Base-by-base conservation (phyloP, 1,140 invertebrate species). In the Meteorus sp. region DNA sequence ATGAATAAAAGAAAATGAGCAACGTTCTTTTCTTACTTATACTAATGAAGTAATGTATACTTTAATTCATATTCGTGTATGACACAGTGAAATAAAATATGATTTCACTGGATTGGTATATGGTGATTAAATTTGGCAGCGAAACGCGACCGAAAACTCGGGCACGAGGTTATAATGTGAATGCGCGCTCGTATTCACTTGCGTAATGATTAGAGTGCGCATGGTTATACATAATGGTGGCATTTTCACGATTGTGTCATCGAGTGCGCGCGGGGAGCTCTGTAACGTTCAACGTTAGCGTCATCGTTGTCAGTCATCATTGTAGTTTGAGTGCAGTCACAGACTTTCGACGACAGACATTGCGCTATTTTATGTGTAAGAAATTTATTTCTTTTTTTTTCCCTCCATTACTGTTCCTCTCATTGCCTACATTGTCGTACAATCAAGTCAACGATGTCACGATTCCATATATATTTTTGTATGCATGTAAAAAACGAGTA, bases 191-290 rank as follows among this genome's bases (percentile, higher is more conserved):
- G 37, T 41, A 52, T 29, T 9, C n/a, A n/a, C 51, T 55, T 39
- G 50, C 60, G 50, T 59, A 48, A 41, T 47, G 33, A 13, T 43
- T 48, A 66, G 61, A 41, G 41, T 37, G 54, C 56, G 64, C 37
- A 47, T 59, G 20, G 41, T 54, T 44, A 44, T 55, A 64, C 72
- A 69, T 72, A 74, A 75, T 69, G 63, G 65, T 73, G 66, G 70
- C 67, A 73, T 73, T 75, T 75, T 74, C 72, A 66, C 66, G 70
- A 73, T 75, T 75, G 72, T 74, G 73, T 73, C 73, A 75, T 71
- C 65, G 62, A 15, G n/a, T 19, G 25, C 20, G 20, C 43, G 25
- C 17, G 25, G 44, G 35, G 39, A 56, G 53, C 20, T 27, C n/a
- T 15, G 41, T 27, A n/a, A n/a, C n/a, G n/a, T n/a, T n/a, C n/a